Conservation (phyloP, 2,888 invertebrate genomes). For the Tetragonula carbonaria region DNA sequence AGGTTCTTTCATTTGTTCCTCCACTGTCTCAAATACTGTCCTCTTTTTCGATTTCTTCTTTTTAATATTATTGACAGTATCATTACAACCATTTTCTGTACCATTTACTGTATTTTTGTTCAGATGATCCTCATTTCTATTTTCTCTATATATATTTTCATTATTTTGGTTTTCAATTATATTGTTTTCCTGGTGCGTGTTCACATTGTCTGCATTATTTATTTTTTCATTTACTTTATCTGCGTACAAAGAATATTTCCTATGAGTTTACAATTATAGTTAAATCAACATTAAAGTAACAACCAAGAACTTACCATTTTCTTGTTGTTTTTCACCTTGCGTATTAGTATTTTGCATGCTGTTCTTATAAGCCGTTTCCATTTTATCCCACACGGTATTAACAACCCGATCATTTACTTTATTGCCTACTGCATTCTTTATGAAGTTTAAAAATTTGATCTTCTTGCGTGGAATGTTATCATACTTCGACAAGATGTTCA, state of each 20-base stretch:
- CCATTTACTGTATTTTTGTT: conserved; percentile 34
- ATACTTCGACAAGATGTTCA: conserved; percentile 89
- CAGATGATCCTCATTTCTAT: conserved; percentile 63
- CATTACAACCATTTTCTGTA: background rate
- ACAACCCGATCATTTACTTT: conserved; percentile 86
- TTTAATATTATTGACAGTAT: conserved; percentile 16
- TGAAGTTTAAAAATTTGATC: conserved; percentile 92
- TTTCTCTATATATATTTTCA: conserved; percentile 76
- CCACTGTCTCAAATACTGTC: conserved; percentile 38
- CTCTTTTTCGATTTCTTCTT: conserved; percentile 76
- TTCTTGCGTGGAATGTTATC: conserved; percentile 95
- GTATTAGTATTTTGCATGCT: conserved; percentile 11
- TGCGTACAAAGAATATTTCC: conserved; percentile 9
- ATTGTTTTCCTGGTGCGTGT: conserved; percentile 60
- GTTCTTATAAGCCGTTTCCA: conserved; percentile 81
- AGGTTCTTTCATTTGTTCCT: conserved; percentile 52
- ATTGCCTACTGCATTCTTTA: conserved; percentile 87
- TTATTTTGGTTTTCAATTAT: conserved; percentile 77
- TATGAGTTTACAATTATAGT: background rate
- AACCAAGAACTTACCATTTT: conserved; percentile 39
- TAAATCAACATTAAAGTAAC: conserved; percentile 2
- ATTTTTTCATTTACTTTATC: conserved; percentile 11
- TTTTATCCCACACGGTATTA: conserved; percentile 88
- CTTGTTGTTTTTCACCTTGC: conserved; percentile 19
- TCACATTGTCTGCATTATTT: conserved; percentile 23